Conservation (phyloP, 2,888 invertebrate genomes). For the Drosophila demipolita region DNA sequence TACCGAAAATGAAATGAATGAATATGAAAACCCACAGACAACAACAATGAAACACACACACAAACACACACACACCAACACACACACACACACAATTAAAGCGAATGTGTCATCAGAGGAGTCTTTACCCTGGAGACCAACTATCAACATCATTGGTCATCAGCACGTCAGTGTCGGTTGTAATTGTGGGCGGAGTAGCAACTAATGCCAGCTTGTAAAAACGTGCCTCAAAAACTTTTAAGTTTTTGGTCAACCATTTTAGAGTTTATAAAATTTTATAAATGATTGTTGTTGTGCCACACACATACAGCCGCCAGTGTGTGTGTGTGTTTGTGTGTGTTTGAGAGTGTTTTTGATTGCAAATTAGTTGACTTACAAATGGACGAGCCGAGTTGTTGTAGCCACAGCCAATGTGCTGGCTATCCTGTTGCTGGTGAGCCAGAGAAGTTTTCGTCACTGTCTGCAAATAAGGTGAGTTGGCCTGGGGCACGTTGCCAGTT, state of each 20-base stretch:
- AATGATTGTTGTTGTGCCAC: slow-evolving; percentile 70
- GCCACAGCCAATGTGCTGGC: slow-evolving; percentile 92
- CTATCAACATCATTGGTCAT: slow-evolving; percentile 79
- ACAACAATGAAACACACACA: slow-evolving; percentile 42
- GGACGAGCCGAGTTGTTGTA: slow-evolving; percentile 96
- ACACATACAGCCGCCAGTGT: slow-evolving; percentile 10
- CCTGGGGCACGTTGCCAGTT: slow-evolving; percentile 89
- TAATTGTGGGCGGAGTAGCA: background rate
- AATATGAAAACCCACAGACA: slow-evolving; percentile 69
- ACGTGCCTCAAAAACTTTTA: slow-evolving; percentile 53
- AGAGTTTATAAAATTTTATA: slow-evolving; percentile 72
- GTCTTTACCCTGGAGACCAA: slow-evolving; percentile 50
- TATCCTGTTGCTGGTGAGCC: slow-evolving; percentile 89
- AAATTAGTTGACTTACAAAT: slow-evolving; percentile 86
- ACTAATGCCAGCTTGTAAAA: slow-evolving; percentile 37
- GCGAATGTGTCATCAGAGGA: slow-evolving; percentile 14
- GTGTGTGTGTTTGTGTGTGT: slow-evolving; percentile 9
- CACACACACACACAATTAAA: background rate
- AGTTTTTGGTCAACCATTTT: slow-evolving; percentile 55
- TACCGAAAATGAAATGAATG: slow-evolving; percentile 71
- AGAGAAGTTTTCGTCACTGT: slow-evolving; percentile 95
- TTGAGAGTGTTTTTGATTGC: slow-evolving; percentile 36
- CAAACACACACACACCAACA: no score
- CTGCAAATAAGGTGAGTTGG: slow-evolving; percentile 84
- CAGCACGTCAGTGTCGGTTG: slow-evolving; percentile 58